phyloP scores from a whole-genome alignment of 2,113 vertebrate genomes.

The Poecilia latipinna region DNA sequence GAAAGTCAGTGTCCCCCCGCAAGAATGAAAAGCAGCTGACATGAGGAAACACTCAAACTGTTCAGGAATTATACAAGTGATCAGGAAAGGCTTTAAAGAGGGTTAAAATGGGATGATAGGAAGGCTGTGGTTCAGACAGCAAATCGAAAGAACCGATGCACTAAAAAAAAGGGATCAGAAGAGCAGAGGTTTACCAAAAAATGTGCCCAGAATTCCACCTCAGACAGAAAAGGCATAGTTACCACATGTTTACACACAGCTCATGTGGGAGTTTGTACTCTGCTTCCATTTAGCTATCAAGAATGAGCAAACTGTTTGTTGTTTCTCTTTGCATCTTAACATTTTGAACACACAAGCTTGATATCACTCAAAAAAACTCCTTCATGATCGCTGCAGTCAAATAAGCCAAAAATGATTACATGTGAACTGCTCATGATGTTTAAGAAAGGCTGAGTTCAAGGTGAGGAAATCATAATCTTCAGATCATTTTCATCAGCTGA shows the following conservation, averaged over 20 bases:
- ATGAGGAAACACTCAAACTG: conserved; percentile 32
- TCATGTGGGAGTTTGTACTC: too few species aligned
- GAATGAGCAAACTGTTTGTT: neutral
- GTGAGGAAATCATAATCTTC: too few species aligned
- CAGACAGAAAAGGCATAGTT: conserved; percentile 6
- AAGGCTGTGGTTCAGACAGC: conserved; percentile 33
- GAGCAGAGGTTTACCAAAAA: conserved; percentile 7
- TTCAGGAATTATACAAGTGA: conserved; percentile 52
- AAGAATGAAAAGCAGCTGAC: conserved; percentile 28
- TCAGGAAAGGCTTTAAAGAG: conserved; percentile 44
- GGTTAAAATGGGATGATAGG: conserved; percentile 38
- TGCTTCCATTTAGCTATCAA: neutral
- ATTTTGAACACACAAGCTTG: neutral
- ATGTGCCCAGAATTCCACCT: conserved; percentile 21
- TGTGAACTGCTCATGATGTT: too few species aligned
- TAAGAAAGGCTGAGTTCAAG: neutral
- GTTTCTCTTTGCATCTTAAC: neutral
- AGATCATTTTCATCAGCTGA: neutral
- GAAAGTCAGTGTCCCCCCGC: conserved; percentile 12
- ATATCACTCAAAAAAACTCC: neutral
- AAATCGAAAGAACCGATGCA: conserved; percentile 27
- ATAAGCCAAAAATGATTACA: too few species aligned
- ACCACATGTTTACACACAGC: conserved; percentile 2
- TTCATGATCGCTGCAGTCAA: neutral
- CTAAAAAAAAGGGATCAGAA: conserved; percentile 46